phyloP scores from a whole-genome alignment of 2,113 vertebrate species.

The zebrafish (Danio rerio) region GRCz12tu NC_133188.1:32225501-32226000 shows the following conservation, averaged over 20 bases:
- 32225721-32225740: constrained; percentile 53
- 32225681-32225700: constrained; percentile 44
- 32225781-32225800: neutral
- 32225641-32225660: constrained; percentile 11
- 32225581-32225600: constrained; percentile 20
- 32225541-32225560: constrained; percentile 20
- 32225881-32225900: constrained; percentile 50
- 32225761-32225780: constrained; percentile 26
- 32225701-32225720: constrained; percentile 29
- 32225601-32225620: constrained; percentile 6
- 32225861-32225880: constrained; percentile 25
- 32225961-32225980: constrained; percentile 60
- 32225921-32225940: constrained; percentile 74
- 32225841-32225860: constrained; percentile 29
- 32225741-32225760: constrained; percentile 36
- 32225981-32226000: constrained; percentile 35
- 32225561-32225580: constrained; percentile 20
- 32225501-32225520: constrained; percentile 27
- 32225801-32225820: constrained; percentile 34
- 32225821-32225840: constrained; percentile 32
- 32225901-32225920: constrained; percentile 59
- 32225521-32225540: constrained; percentile 13
- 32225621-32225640: neutral
- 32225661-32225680: constrained; percentile 21
- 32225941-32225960: constrained; percentile 67